Conservation (phyloP, 2,113 vertebrate genomes). For the Plecotus auritus region DNA sequence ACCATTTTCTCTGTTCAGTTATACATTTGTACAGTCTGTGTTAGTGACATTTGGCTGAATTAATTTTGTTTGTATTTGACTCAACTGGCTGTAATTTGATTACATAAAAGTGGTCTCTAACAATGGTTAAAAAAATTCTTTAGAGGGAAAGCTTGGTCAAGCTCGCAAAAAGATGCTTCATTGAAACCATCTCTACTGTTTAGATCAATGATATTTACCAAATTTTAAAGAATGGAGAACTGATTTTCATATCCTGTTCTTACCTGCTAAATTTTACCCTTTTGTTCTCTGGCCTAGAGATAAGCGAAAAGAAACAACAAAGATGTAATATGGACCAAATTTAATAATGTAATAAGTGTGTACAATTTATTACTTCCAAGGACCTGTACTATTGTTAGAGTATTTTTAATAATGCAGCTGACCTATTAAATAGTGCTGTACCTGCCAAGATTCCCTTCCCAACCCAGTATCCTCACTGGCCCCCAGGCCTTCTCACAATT, state of each 20-base stretch:
- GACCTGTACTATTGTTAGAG: not conserved
- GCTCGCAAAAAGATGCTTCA: not conserved
- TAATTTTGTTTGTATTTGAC: conserved; percentile 31
- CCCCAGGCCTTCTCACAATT: not conserved
- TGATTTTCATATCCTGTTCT: not conserved
- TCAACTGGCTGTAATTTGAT: not conserved
- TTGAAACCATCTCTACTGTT: not conserved
- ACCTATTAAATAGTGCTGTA: not conserved
- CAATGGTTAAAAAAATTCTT: not conserved
- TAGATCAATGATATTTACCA: not conserved
- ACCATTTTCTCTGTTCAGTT: conserved; percentile 1
- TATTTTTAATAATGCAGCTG: not conserved
- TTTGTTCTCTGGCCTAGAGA: not conserved
- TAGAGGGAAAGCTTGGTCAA: not conserved
- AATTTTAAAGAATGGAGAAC: not conserved
- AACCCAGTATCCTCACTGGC: not conserved
- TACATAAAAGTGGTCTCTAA: not conserved
- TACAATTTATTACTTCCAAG: not conserved
- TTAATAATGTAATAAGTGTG: not conserved
- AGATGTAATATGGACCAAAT: not conserved
- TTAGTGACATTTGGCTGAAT: conserved; percentile 18
- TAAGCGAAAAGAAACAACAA: not conserved
- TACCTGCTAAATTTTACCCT: not conserved
- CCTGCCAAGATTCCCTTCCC: not conserved
- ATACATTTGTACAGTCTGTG: not conserved